These are phyloP conservation scores for Halcyon badia DNA, from an alignment of 2,797 vertebrate genomes.

Conservation along the genomic window DNA sequence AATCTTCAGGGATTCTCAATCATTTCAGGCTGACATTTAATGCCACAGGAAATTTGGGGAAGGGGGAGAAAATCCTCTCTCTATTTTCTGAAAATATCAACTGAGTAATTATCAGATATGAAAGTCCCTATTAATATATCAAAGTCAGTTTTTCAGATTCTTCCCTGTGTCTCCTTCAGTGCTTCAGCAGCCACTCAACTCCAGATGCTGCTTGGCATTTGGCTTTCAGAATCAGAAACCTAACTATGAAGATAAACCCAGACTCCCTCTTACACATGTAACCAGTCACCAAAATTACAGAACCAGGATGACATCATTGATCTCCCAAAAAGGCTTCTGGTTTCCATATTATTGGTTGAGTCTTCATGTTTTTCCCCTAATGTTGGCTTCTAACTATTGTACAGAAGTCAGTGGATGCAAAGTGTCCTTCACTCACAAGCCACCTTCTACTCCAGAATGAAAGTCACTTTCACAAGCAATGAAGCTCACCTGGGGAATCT, in stretches of 20 bases:
- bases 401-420: not conserved
- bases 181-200: not conserved
- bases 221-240: conserved; percentile 10
- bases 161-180: not conserved
- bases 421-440: not conserved
- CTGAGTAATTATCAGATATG: not conserved
- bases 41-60: not conserved
- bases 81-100: not conserved
- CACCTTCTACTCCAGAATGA: not conserved
- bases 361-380: not conserved
- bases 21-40: not conserved
- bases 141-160: not conserved
- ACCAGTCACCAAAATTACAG: not conserved
- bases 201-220: not conserved
- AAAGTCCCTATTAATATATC: not conserved
- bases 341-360: not conserved
- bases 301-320: not conserved
- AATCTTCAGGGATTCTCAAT: not conserved
- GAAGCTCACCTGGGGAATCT: not conserved
- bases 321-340: not conserved
- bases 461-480: not conserved
- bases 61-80: not conserved
- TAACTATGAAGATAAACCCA: not conserved
- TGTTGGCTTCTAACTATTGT: not conserved
- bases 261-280: not conserved